Evolutionary conservation across 1,140 invertebrate genomes (phyloP), one percentile per base, ranked within the genome.

Genomic region (Pseudomyrmex pallidus): DNA sequence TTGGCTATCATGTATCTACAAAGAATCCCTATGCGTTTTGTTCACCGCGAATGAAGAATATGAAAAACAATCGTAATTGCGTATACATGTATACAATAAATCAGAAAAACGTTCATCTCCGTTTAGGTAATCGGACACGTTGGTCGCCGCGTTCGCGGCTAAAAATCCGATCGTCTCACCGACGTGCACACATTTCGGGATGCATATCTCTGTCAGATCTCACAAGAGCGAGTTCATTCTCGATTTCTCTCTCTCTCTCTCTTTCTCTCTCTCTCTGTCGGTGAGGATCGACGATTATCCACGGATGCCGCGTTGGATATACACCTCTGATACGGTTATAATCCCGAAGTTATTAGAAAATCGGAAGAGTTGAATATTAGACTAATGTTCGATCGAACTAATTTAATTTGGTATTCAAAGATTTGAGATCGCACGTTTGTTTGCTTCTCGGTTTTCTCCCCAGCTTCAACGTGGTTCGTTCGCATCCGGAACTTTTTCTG

Each of bases 1-100:
- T 93, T 90, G 87, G 90, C 90, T 93, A 92, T 92, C 91, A 89
- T 89, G 88, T 94, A 94, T 94, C 93, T 94, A 94, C 93, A 94
- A 93, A 92, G 90, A 93, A 92, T 87, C 88, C 93, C 92, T 73
- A 46, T 44, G 83, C 50, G 92, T 91, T 85, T 89, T 89, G 91
- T 90, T 92, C 89, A 90, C 54, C 56, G 90, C 90, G 88, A 92
- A 92, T 90, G 88, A 90, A 90, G 74, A 87, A 77, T 22, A 63
- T 63, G 35, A 66, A 72, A 85, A 78, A 80, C 20, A 78, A 78
- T 78, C 44, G 48, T 68, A 78, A 50, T 64, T 20, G 62, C 12
- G 61, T 64, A 20, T 64, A 25, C 20, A 64, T 17, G 46, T 44
- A 46, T 46, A 59, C 57, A 50, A 70, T 9, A 73, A 73, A 84